These are phyloP conservation scores for Champsocephalus esox DNA, from an alignment of 2,797 vertebrate species.

Conservation along the genomic window DNA sequence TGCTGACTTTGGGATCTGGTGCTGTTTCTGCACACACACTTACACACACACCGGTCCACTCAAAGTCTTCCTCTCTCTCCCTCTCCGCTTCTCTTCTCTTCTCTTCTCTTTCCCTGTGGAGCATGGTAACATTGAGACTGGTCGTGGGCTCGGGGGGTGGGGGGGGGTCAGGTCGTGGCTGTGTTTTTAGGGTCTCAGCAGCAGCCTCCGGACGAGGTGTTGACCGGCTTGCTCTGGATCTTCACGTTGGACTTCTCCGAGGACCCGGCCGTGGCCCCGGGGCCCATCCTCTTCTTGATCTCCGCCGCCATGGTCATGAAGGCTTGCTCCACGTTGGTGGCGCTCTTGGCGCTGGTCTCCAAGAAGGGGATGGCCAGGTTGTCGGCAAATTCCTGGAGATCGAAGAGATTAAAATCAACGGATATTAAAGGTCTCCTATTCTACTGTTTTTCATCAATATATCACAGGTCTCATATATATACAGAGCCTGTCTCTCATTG, in stretches of 20 bases:
- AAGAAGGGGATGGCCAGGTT: conserved; percentile 96
- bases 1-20: conserved; percentile 88
- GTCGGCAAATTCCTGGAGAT: conserved; percentile 93
- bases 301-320: conserved; percentile 99
- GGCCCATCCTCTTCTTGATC: conserved; percentile 98
- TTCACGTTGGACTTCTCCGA: conserved; percentile 96
- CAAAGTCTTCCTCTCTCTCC: conserved; percentile 76
- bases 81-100: conserved; percentile 57
- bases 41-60: conserved; percentile 92
- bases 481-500: too few species aligned
- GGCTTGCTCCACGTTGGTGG: conserved; percentile 98
- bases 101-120: conserved; percentile 55
- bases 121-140: conserved; percentile 63
- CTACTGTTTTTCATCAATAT: too few species aligned
- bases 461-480: too few species aligned
- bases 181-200: conserved; percentile 87
- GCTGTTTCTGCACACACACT: conserved; percentile 90
- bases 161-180: conserved; percentile 23
- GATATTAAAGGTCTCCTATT: too few species aligned
- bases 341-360: conserved; percentile 98
- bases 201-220: conserved; percentile 94
- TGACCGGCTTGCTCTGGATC: conserved; percentile 98
- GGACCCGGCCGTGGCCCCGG: conserved; percentile 91
- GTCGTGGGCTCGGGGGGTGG: conserved; percentile 41
- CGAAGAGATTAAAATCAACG: too few species aligned